phyloP scores from a whole-genome alignment of 2,888 invertebrate species.

The Andrena trimmerana region DNA sequence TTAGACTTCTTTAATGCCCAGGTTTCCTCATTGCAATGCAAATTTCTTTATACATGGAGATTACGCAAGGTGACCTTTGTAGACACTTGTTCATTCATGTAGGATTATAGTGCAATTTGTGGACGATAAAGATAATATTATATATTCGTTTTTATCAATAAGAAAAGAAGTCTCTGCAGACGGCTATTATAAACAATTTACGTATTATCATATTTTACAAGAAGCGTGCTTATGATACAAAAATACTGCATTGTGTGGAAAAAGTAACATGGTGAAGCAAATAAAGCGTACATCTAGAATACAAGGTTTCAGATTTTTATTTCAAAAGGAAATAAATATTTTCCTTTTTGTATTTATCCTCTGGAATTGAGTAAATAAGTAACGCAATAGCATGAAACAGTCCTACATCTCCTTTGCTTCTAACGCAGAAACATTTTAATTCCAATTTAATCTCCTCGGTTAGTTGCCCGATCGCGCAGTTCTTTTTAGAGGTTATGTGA shows the following conservation, averaged over 20 bases:
- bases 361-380: background rate
- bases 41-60: background rate
- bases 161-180: background rate
- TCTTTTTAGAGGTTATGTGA: conserved; percentile 37
- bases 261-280: conserved; percentile 13
- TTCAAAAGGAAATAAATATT: conserved; percentile 12
- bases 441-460: background rate
- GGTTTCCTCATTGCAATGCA: background rate
- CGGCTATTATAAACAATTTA: background rate
- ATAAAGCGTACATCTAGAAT: background rate
- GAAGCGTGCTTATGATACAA: background rate
- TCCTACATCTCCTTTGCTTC: background rate
- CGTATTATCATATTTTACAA: background rate
- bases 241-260: background rate
- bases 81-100: too few relatives aligned
- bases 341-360: background rate
- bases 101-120: too few relatives aligned
- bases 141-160: background rate
- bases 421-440: conserved; percentile 5
- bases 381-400: background rate
- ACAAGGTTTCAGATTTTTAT: conserved; percentile 10
- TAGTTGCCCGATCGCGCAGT: too few relatives aligned
- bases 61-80: too few relatives aligned
- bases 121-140: too few relatives aligned
- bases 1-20: background rate